Evolutionary conservation across 1,140 invertebrate species (phyloP).

Genomic region (Drosophila pruinosa): DNA sequence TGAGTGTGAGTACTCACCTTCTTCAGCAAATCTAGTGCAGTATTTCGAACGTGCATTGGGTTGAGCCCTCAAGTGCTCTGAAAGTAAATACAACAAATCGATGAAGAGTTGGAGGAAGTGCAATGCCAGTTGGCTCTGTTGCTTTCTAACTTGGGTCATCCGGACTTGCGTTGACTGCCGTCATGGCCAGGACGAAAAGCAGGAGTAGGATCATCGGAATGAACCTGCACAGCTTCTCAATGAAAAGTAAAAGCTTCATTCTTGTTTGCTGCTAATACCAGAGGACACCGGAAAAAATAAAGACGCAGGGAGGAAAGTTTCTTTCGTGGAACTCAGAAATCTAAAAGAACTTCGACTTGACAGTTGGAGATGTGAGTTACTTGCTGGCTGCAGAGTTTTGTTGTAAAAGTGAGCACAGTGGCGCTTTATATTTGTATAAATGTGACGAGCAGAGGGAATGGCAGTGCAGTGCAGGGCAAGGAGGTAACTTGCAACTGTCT

Average conservation of each 20-base stretch:
- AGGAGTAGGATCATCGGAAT: constrained; percentile 2
- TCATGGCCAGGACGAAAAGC: neutral
- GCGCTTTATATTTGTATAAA: neutral
- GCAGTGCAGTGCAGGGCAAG: neutral
- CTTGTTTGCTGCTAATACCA: constrained; percentile 17
- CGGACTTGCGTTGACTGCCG: neutral
- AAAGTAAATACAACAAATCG: constrained; percentile 24
- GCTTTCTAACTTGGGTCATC: neutral
- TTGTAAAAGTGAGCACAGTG: constrained; percentile 6
- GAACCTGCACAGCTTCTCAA: constrained; percentile 12
- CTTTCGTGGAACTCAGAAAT: constrained; percentile 16
- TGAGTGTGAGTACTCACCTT: constrained; percentile 17
- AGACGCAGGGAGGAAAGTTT: constrained; percentile 1
- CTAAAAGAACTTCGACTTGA: constrained; percentile 48
- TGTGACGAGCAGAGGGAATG: neutral
- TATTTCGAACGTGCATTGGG: constrained; percentile 6
- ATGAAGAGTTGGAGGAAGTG: neutral
- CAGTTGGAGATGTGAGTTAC: constrained; percentile 14
- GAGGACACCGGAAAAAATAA: constrained; percentile 16
- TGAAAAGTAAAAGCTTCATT: constrained; percentile 67
- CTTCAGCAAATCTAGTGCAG: neutral
- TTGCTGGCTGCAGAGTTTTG: constrained; percentile 10
- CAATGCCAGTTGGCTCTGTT: neutral
- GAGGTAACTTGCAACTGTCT: constrained; percentile 46
- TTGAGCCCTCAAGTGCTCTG: neutral